Percentiles rank a stretch among this genome's conserved stretches.
Evolutionary conservation across 2,113 vertebrate species (phyloP).

Genomic region (Perognathus longimembris): DNA sequence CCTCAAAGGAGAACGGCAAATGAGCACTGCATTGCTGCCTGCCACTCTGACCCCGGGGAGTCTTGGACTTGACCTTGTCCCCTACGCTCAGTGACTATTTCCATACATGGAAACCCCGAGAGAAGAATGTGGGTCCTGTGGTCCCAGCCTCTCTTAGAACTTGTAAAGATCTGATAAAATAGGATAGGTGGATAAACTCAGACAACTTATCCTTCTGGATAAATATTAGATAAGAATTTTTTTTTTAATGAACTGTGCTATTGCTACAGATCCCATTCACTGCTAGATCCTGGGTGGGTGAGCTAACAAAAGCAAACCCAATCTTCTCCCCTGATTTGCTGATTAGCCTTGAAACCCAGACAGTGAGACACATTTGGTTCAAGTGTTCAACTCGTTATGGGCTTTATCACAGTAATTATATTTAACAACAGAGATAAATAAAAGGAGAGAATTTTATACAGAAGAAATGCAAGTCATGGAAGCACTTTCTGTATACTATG

Average conservation of each 20-base stretch:
- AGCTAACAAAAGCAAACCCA: background rate
- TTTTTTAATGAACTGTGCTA: background rate
- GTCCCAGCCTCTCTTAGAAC: background rate
- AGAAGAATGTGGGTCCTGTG: background rate
- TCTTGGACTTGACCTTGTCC: background rate
- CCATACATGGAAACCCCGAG: background rate
- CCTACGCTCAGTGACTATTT: background rate
- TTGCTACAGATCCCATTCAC: background rate
- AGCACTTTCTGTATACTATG: background rate
- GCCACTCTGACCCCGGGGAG: background rate
- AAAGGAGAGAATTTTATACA: background rate
- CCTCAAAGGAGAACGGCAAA: background rate
- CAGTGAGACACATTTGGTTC: background rate
- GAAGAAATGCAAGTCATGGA: conserved; percentile 11
- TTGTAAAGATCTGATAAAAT: conserved; percentile 3
- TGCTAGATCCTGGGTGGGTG: background rate
- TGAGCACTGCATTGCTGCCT: background rate
- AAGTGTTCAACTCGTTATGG: background rate
- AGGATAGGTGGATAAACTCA: background rate
- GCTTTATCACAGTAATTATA: background rate
- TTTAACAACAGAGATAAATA: conserved; percentile 18
- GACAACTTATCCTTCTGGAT: background rate
- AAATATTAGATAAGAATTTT: background rate
- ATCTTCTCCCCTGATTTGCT: too few species aligned
- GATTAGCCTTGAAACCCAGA: background rate